phyloP scores from a whole-genome alignment of 2,113 vertebrate species.

The Perccottus glenii region DNA sequence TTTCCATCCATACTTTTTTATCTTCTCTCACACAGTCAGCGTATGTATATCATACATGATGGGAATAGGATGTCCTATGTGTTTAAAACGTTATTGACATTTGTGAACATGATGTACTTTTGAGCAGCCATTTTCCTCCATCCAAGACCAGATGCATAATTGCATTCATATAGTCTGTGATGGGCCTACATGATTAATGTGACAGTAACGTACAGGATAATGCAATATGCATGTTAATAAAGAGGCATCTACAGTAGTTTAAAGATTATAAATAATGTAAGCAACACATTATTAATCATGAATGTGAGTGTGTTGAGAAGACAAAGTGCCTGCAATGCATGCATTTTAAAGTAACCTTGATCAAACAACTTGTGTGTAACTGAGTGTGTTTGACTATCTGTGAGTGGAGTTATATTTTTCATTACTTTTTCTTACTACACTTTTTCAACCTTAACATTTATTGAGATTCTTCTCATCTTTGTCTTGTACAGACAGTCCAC shows the following conservation, averaged over 20 bases:
- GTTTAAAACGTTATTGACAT: slow-evolving; percentile 48
- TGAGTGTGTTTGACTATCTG: neutral
- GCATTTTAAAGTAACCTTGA: slow-evolving; percentile 36
- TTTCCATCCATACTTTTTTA: slow-evolving; percentile 18
- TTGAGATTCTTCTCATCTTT: slow-evolving; percentile 43
- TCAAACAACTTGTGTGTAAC: slow-evolving; percentile 20
- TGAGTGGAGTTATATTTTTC: neutral
- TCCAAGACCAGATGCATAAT: slow-evolving; percentile 47
- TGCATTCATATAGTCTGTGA: slow-evolving; percentile 32
- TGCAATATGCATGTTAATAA: slow-evolving; percentile 64
- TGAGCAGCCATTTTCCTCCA: slow-evolving; percentile 15
- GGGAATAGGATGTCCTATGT: slow-evolving; percentile 22
- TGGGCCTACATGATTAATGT: slow-evolving; percentile 48
- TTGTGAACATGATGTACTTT: slow-evolving; percentile 8
- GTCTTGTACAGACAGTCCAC: slow-evolving; percentile 1
- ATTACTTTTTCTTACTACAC: neutral
- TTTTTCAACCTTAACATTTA: slow-evolving; percentile 15
- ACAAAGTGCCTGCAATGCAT: slow-evolving; percentile 43
- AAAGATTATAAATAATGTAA: slow-evolving; percentile 63
- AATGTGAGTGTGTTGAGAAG: slow-evolving; percentile 27
- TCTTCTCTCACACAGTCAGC: slow-evolving; percentile 11
- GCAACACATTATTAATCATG: slow-evolving; percentile 56
- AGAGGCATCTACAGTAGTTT: slow-evolving; percentile 44
- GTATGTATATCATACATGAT: slow-evolving; percentile 1
- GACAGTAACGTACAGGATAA: slow-evolving; percentile 37